Evolutionary conservation across 2,113 vertebrate genomes (phyloP).

Genomic region (Nothocercus julius): DNA sequence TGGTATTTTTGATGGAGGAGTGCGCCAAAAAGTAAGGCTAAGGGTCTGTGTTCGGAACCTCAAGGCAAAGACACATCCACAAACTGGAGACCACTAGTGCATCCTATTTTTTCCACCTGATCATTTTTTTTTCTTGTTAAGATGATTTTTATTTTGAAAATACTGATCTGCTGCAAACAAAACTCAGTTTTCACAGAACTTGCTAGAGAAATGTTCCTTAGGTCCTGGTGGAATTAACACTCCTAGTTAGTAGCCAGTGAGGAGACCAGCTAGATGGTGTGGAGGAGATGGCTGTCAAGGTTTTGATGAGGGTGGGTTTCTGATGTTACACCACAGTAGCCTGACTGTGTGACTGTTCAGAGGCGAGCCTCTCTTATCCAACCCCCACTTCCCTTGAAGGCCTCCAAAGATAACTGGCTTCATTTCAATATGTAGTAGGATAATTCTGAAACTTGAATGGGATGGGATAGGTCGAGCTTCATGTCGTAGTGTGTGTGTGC

Average conservation of each 20-base stretch:
- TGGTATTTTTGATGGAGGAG: neutral
- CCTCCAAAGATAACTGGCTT: neutral
- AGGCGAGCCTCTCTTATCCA: neutral
- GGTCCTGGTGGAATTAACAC: constrained; percentile 20
- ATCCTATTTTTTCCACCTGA: constrained; percentile 22
- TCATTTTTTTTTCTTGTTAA: neutral
- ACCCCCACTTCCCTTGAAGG: neutral
- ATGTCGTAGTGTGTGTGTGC: neutral
- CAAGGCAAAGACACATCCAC: constrained; percentile 5
- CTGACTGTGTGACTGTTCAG: rapidly evolving
- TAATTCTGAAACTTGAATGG: neutral
- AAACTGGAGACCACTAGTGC: neutral
- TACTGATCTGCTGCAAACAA: neutral
- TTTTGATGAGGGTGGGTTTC: neutral
- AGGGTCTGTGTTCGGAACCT: neutral
- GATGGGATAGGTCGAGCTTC: neutral
- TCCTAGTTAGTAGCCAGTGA: neutral
- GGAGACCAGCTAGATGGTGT: neutral
- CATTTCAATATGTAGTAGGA: neutral
- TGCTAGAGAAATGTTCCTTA: constrained; percentile 25
- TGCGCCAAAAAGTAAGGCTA: constrained; percentile 7
- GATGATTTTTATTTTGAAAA: constrained; percentile 13
- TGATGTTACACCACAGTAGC: neutral
- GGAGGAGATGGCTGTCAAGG: neutral
- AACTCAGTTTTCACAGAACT: neutral